A percentile compares a stretch with the other conserved stretches of the same genome.
Evolutionary conservation across 2,113 vertebrate species (phyloP).

Genomic region (Leptosomus discolor): DNA sequence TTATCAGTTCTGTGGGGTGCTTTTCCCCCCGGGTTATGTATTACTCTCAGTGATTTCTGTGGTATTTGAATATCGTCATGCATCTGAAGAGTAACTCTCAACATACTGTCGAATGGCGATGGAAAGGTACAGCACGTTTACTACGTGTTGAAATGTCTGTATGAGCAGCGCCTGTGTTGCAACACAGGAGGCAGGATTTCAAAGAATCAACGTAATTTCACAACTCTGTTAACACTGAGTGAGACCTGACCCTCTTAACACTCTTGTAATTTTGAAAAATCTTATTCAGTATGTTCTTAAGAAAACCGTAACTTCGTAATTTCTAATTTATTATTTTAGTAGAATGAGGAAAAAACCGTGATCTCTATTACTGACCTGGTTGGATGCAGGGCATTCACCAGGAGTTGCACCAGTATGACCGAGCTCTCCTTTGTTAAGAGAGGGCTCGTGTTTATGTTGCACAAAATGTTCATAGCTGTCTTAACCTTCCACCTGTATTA

Average conservation of each 20-base stretch:
- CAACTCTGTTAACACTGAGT: not conserved
- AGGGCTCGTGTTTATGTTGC: not conserved
- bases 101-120: not conserved
- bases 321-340: constrained; percentile 17
- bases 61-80: not conserved
- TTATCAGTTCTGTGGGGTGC: not conserved
- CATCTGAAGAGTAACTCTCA: not conserved
- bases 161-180: not conserved
- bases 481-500: not conserved
- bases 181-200: not conserved
- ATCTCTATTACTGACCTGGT: not conserved
- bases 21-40: not conserved
- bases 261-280: not conserved
- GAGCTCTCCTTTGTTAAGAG: not conserved
- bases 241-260: not conserved
- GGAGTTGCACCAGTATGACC: not conserved
- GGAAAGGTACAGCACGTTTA: not conserved
- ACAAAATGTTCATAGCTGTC: constrained; percentile 10
- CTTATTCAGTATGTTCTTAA: not conserved
- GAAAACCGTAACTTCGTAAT: not conserved
- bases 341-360: not conserved
- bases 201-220: not conserved
- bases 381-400: not conserved
- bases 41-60: not conserved
- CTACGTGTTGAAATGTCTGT: not conserved